Percentiles rank a stretch among this genome's conserved stretches.
Conservation (phyloP, 30 jellyfish, hydroid and myxozoan species). For the Cassiopea andromeda region DNA sequence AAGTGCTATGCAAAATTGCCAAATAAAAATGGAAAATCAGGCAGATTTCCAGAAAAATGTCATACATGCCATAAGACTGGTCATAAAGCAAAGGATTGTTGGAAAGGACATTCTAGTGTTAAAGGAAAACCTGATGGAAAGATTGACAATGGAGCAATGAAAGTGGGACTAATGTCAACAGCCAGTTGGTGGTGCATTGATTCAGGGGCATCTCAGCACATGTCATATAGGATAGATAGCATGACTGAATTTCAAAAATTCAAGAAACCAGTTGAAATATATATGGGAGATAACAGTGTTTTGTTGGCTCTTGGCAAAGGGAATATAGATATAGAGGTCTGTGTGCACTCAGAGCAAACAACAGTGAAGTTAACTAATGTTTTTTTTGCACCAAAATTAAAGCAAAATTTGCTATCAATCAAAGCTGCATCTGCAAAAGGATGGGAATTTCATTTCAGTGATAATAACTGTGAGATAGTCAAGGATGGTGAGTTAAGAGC, state of each 20-base stretch:
- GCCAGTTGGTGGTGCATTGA: background rate
- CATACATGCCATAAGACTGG: background rate
- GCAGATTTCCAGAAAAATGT: background rate
- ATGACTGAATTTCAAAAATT: background rate
- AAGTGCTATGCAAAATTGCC: background rate
- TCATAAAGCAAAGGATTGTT: background rate
- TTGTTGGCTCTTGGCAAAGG: background rate
- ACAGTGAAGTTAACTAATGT: background rate
- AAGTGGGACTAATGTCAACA: background rate
- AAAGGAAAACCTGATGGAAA: background rate
- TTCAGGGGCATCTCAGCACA: background rate
- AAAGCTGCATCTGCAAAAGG: background rate
- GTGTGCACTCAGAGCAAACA: background rate
- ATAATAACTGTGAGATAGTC: background rate
- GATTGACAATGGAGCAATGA: background rate
- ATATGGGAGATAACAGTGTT: background rate
- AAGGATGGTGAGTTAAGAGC: background rate
- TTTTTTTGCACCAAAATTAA: background rate
- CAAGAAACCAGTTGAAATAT: background rate
- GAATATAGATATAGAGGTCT: background rate
- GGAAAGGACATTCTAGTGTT: background rate
- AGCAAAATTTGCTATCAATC: background rate
- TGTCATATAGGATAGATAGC: background rate
- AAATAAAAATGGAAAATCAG: background rate
- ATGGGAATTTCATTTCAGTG: background rate